Evolutionary conservation across 2,797 vertebrate species (phyloP).

Genomic region (Darevskia nairensis): DNA sequence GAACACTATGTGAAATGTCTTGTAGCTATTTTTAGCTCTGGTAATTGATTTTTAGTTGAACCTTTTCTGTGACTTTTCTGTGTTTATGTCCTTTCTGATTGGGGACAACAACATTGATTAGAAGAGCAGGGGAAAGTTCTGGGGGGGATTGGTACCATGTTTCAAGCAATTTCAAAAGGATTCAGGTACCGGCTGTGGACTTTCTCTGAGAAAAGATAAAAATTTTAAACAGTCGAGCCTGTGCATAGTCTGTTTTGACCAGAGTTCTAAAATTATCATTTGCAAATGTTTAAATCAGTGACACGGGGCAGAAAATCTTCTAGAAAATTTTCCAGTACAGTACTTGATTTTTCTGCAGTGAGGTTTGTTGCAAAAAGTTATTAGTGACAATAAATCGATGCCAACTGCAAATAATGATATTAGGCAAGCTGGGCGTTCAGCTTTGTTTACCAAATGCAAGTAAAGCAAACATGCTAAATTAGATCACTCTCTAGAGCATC

Average conservation of each 20-base stretch:
- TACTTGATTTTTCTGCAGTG: no score
- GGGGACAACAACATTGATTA: constrained; percentile 34
- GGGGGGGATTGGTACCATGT: constrained; percentile 37
- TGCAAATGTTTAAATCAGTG: background rate
- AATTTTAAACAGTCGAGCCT: background rate
- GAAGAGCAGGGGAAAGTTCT: constrained; percentile 29
- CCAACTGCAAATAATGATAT: no score
- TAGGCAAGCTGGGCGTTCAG: no score
- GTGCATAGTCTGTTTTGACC: background rate
- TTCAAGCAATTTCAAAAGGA: constrained; percentile 39
- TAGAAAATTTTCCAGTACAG: no score
- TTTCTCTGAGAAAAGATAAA: constrained; percentile 21
- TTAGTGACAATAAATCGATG: no score
- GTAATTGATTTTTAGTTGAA: constrained; percentile 32
- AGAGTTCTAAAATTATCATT: constrained; percentile 10
- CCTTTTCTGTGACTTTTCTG: constrained; percentile 12
- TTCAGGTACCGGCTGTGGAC: background rate
- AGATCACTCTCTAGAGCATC: no score
- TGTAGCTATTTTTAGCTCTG: constrained; percentile 38
- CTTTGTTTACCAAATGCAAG: no score
- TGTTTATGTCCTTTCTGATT: background rate
- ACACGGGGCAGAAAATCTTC: no score
- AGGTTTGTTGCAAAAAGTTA: no score
- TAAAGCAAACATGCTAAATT: no score
- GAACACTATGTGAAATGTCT: constrained; percentile 19